Percentiles rank a stretch among this genome's conserved stretches.
These are phyloP conservation scores for Lates calcarifer DNA, from an alignment of 2,113 vertebrate species.

Conservation along the genomic window DNA sequence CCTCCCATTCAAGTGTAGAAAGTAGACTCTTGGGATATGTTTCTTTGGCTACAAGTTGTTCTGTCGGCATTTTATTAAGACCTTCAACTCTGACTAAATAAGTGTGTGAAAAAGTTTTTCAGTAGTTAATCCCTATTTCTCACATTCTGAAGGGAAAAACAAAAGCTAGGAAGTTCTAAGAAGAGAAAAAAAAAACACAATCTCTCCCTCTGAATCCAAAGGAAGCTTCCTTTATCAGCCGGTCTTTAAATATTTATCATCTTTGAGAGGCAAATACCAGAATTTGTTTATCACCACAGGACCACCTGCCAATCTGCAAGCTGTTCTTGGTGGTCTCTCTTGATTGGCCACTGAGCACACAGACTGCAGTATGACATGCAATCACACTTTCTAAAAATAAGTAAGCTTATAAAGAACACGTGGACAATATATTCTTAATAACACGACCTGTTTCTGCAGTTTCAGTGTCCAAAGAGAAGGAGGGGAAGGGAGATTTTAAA, in stretches of 20 bases:
- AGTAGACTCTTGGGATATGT: slow-evolving; percentile 27
- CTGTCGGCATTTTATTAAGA: background rate
- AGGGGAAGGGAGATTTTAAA: background rate
- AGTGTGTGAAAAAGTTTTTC: background rate
- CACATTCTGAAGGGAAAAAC: background rate
- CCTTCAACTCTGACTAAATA: background rate
- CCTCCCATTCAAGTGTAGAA: background rate
- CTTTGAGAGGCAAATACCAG: slow-evolving; percentile 23
- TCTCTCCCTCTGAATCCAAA: background rate
- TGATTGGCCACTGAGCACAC: background rate
- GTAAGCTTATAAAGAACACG: background rate
- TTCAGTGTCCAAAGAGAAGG: background rate
- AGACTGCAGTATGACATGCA: background rate
- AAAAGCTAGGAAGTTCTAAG: background rate
- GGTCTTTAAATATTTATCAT: slow-evolving; percentile 57
- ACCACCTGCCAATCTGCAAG: background rate
- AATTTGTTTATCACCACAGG: slow-evolving; percentile 43
- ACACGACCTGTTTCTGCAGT: background rate
- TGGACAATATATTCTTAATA: background rate
- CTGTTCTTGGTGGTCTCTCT: background rate
- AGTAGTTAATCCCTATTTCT: slow-evolving; percentile 23
- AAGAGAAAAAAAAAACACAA: background rate
- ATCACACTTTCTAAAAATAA: background rate
- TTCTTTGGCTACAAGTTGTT: slow-evolving; percentile 10
- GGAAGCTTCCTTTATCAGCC: slow-evolving; percentile 25